Base-by-base conservation (phyloP, 2,113 vertebrate species). In the Tringa solitaria region DNA sequence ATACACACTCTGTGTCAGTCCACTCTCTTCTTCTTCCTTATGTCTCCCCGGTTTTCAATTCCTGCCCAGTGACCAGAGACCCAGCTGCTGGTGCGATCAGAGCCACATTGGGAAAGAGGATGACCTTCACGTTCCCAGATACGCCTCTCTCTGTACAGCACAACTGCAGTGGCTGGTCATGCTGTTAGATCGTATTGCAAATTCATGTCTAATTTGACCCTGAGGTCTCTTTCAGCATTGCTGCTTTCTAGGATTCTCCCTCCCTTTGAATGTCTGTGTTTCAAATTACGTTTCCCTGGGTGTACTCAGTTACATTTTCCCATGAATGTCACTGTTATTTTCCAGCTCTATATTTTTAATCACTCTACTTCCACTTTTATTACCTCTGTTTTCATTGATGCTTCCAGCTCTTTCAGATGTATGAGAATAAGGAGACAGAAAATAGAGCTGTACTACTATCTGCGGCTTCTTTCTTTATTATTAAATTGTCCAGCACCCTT, bases 241-340 rank as follows among this genome's bases (percentile, higher is more conserved):
- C 65, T 91, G 86, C 91, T 97, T 96, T 97, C 91, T 95, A 97
- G 96, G 95, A 96, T 96, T 97, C 93, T 96, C 94, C 65, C 61
- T 96, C 80, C 64, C 81, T 91, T 95, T 95, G 90, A 85, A 91
- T 79, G 67, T 93, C 73, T 91, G 84, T 96, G 96, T 96, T 96
- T 96, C 96, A 89, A 95, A 95, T 97, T 95, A 96, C 69, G 0
- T 87, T 96, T 96, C 92, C 84, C 74, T 82, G 86, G 45, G 57
- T 95, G 70, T 94, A 95, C 91, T 85, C 70, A 51, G 57, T 96
- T 97, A 96, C 89, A 96, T 95, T 97, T 97, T 96, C 96, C 94
- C 96, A 96, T 92, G 96, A 95, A 95, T 76, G 70, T 70, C 57
- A 79, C 68, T 87, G 88, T 72, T 92, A 76, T 85, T 95, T 93